phyloP scores from a whole-genome alignment of 2,888 invertebrate genomes.

The Ormyrus thymus region DNA sequence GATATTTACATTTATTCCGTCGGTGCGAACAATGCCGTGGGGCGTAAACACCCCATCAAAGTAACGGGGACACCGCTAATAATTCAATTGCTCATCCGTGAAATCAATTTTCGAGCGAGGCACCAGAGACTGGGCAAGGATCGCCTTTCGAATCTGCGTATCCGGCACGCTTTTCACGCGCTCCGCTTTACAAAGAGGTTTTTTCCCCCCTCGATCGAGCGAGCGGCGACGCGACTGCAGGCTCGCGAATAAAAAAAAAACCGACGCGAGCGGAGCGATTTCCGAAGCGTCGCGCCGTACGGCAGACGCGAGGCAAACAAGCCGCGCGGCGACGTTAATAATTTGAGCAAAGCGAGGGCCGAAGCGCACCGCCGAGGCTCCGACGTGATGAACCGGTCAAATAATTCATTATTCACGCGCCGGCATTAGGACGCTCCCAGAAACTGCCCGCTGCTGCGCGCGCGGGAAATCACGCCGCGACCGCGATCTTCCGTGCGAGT shows the following conservation, averaged over 20 bases:
- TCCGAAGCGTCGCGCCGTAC: background rate
- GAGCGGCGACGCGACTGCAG: too few species aligned
- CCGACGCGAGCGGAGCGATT: background rate
- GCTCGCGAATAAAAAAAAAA: conserved; percentile 35
- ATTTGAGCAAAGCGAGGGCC: background rate
- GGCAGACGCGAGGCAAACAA: background rate
- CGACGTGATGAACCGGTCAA: conserved; percentile 50
- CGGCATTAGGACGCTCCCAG: conserved; percentile 30
- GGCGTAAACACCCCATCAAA: too few species aligned
- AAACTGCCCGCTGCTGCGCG: background rate
- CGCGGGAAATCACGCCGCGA: conserved; percentile 58
- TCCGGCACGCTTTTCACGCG: too few species aligned
- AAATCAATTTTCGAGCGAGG: too few species aligned
- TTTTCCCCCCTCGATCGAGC: too few species aligned
- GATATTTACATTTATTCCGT: too few species aligned
- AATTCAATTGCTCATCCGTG: too few species aligned
- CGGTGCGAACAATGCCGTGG: too few species aligned
- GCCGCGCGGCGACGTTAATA: conserved; percentile 1
- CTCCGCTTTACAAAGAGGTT: too few species aligned
- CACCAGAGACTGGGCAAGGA: too few species aligned
- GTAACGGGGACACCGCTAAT: too few species aligned
- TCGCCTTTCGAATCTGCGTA: too few species aligned
- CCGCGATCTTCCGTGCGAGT: conserved; percentile 48
- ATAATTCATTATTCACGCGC: conserved; percentile 55
- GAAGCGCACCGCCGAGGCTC: background rate